Percentiles rank a stretch among this genome's conserved stretches.
phyloP scores from a whole-genome alignment of 2,888 invertebrate species.

The Philaethria dido region DNA sequence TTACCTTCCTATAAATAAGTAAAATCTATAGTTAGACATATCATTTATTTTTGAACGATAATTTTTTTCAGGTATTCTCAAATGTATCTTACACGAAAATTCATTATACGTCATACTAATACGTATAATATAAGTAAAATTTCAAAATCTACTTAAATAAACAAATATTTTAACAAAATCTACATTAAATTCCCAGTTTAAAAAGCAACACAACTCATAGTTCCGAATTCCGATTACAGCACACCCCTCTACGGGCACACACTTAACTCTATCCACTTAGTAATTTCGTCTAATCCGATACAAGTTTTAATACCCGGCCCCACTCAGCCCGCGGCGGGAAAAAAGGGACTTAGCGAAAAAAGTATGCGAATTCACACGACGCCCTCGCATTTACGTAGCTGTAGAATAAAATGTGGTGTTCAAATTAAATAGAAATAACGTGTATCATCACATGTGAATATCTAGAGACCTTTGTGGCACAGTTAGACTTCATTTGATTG shows the following conservation, averaged over 20 bases:
- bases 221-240: neutral
- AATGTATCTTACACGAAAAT: too few species aligned
- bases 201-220: conserved; percentile 1
- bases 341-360: conserved; percentile 75
- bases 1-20: too few species aligned
- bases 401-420: conserved; percentile 9
- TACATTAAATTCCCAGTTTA: conserved; percentile 30
- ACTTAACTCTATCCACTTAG: conserved; percentile 74
- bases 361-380: conserved; percentile 80
- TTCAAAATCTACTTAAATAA: neutral
- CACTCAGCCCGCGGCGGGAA: conserved; percentile 72
- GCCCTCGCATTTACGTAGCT: conserved; percentile 16
- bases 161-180: conserved; percentile 6
- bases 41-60: too few species aligned
- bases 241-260: conserved; percentile 50
- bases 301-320: conserved; percentile 78
- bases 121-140: too few species aligned
- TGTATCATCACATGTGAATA: neutral
- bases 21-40: too few species aligned
- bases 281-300: conserved; percentile 81
- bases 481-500: too few species aligned
- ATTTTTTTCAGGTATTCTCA: too few species aligned
- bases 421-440: conserved; percentile 17
- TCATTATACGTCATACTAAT: too few species aligned
- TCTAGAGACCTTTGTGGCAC: neutral